Conservation (phyloP, 2,113 vertebrate species). For the Hipposideros armiger region DNA sequence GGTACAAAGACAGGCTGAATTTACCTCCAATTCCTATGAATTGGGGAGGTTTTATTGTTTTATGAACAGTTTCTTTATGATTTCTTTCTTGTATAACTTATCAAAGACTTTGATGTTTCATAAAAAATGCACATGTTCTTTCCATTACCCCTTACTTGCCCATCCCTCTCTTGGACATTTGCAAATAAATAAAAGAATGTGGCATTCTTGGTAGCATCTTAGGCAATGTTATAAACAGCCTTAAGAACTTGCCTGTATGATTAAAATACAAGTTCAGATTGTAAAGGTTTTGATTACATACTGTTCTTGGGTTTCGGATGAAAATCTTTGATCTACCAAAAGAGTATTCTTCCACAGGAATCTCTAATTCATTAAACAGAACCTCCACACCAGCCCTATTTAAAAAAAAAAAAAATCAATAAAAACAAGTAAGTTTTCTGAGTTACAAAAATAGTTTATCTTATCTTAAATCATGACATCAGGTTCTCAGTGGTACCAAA, state of each 20-base stretch:
- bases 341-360: constrained; percentile 94
- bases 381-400: constrained; percentile 95
- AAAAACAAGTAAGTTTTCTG: background rate
- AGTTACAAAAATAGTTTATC: constrained; percentile 28
- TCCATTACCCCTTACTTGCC: background rate
- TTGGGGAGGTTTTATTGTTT: background rate
- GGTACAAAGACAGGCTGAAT: background rate
- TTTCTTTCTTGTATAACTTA: background rate
- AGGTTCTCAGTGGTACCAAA: background rate
- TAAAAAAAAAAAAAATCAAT: constrained; percentile 2
- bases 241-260: background rate
- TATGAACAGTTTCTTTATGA: background rate
- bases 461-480: background rate
- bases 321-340: constrained; percentile 99
- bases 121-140: background rate
- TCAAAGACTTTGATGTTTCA: background rate
- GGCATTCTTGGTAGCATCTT: background rate
- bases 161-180: background rate
- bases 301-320: constrained; percentile 98
- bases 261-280: background rate
- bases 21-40: background rate
- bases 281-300: constrained; percentile 84
- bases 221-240: background rate
- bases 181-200: background rate
- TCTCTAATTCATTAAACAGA: constrained; percentile 92